phyloP scores from a whole-genome alignment of 2,888 invertebrate genomes.

The Drosophila hamatofila region DNA sequence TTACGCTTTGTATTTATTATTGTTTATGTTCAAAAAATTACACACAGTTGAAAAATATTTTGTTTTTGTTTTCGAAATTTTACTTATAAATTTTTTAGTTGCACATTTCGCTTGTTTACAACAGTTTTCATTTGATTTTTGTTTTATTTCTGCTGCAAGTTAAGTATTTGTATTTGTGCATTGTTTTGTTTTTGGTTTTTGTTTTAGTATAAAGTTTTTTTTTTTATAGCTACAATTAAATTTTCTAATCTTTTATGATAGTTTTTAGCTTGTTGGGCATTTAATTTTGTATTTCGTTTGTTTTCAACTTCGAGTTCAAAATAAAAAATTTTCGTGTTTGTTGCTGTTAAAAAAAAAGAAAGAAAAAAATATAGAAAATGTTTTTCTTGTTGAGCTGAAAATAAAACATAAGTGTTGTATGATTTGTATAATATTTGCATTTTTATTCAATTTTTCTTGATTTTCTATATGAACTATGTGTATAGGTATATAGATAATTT shows the following conservation, averaged over 20 bases:
- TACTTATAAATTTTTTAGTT: constrained; percentile 37
- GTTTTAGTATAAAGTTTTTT: constrained; percentile 49
- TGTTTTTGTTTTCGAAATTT: constrained; percentile 32
- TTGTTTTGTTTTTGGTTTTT: constrained; percentile 28
- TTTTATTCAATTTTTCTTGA: constrained; percentile 67
- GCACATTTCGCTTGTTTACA: constrained; percentile 42
- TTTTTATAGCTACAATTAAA: constrained; percentile 68
- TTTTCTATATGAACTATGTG: constrained; percentile 55
- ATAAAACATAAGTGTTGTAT: constrained; percentile 55
- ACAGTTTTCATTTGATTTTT: constrained; percentile 37
- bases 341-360: constrained; percentile 36
- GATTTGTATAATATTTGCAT: constrained; percentile 53
- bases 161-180: constrained; percentile 30
- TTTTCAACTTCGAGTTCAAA: constrained; percentile 34
- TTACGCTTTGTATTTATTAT: constrained; percentile 69
- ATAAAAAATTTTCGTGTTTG: constrained; percentile 18
- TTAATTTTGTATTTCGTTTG: constrained; percentile 18
- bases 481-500: constrained; percentile 50
- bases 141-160: constrained; percentile 16
- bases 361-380: neutral
- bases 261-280: constrained; percentile 59
- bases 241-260: constrained; percentile 71
- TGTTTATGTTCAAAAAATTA: constrained; percentile 78
- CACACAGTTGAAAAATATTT: constrained; percentile 81
- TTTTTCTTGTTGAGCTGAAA: constrained; percentile 29